A percentile compares a stretch with the other conserved stretches of the same genome.
Evolutionary conservation across 2,888 invertebrate species (phyloP).

Genomic region (Carabus problematicus): DNA sequence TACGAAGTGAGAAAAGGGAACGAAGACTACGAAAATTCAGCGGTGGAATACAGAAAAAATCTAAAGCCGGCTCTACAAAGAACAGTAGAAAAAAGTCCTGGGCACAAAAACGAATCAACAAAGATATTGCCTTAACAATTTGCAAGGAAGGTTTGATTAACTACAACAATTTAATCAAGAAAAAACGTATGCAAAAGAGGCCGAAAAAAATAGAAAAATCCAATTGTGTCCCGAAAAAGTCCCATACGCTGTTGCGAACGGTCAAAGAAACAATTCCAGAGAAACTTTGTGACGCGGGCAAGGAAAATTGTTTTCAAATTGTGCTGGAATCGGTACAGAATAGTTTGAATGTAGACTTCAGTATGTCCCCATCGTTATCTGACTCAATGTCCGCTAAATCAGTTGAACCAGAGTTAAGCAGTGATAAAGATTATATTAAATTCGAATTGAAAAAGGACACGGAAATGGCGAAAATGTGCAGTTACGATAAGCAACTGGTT

Average conservation of each 20-base stretch:
- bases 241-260: conserved; percentile 19
- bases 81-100: conserved; percentile 48
- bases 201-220: conserved; percentile 46
- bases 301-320: conserved; percentile 44
- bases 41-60: conserved; percentile 51
- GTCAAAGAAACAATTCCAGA: conserved; percentile 16
- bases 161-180: conserved; percentile 41
- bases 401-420: background rate
- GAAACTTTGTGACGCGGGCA: conserved; percentile 30
- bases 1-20: conserved; percentile 72
- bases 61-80: conserved; percentile 48
- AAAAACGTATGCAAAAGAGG: conserved; percentile 47
- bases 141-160: conserved; percentile 46
- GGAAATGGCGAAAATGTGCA: conserved; percentile 22
- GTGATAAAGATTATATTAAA: conserved; percentile 49
- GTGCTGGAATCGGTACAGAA: conserved; percentile 41
- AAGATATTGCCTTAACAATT: conserved; percentile 48
- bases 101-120: conserved; percentile 49
- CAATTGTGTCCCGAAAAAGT: conserved; percentile 43
- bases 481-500: conserved; percentile 13
- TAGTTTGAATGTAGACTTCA: conserved; percentile 24
- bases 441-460: conserved; percentile 47
- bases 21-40: conserved; percentile 61
- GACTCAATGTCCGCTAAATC: conserved; percentile 28
- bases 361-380: conserved; percentile 36